phyloP scores from a whole-genome alignment of 2,113 vertebrate genomes.

The Chinchilla lanigera region DNA sequence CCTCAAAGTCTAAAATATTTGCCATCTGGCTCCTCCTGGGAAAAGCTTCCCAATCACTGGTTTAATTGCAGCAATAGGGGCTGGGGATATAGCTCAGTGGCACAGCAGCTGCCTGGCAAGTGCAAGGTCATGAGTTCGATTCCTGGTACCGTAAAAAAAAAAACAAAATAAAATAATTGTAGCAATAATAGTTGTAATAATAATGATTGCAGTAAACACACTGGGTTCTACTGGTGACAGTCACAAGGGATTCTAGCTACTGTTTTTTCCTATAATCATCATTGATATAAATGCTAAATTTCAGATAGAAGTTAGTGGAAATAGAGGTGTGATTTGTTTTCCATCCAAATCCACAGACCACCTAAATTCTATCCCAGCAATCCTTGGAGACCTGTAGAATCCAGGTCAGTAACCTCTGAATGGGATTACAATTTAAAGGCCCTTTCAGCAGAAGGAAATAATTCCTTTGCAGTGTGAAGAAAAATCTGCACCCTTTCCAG shows the following conservation, averaged over 20 bases:
- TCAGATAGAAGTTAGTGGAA: slow-evolving; percentile 52
- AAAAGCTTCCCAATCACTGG: background rate
- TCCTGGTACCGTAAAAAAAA: too few relatives aligned
- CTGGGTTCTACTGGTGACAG: background rate
- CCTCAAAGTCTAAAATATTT: slow-evolving; percentile 35
- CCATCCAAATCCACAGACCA: background rate
- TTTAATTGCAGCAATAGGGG: slow-evolving; percentile 8
- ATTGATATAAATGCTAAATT: slow-evolving; percentile 1
- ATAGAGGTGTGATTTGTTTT: slow-evolving; percentile 31
- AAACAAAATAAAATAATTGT: too few relatives aligned
- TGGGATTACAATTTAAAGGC: slow-evolving; percentile 42
- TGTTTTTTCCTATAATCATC: background rate
- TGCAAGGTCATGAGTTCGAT: too few relatives aligned
- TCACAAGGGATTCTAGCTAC: background rate
- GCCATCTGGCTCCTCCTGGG: background rate
- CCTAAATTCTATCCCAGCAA: slow-evolving; percentile 25
- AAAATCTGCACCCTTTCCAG: background rate
- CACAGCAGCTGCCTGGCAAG: too few relatives aligned
- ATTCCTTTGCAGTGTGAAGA: slow-evolving; percentile 38
- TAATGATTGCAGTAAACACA: background rate
- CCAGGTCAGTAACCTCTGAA: background rate
- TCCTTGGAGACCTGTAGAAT: background rate
- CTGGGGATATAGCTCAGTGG: too few relatives aligned
- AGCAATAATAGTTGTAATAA: slow-evolving; percentile 6
- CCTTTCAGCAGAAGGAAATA: slow-evolving; percentile 34